Conservation (phyloP, 2,797 vertebrate genomes). For the Paratrypauchen microcephalus region DNA sequence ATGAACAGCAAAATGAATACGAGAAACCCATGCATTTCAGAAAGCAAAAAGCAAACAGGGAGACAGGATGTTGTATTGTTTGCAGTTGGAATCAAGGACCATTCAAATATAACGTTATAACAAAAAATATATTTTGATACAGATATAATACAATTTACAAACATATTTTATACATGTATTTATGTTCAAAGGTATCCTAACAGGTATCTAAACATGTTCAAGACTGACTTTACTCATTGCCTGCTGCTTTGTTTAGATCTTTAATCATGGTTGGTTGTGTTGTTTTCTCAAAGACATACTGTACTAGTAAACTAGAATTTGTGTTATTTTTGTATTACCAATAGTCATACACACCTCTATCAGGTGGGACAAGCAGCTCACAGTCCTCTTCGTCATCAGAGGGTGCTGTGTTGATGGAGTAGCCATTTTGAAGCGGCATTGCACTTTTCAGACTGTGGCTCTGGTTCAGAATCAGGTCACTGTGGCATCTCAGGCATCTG, state of each 20-base stretch:
- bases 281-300: background rate
- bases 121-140: too few species aligned
- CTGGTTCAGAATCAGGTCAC: constrained; percentile 26
- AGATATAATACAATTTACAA: background rate
- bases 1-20: background rate
- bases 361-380: constrained; percentile 58
- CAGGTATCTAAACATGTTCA: background rate
- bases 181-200: background rate
- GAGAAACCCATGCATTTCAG: background rate
- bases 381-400: constrained; percentile 56
- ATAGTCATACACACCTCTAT: constrained; percentile 43
- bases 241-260: too few species aligned
- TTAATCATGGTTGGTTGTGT: too few species aligned
- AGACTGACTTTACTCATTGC: background rate
- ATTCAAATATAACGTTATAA: too few species aligned
- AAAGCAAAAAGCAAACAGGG: background rate
- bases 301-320: too few species aligned
- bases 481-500: constrained; percentile 44
- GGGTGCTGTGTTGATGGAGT: constrained; percentile 59
- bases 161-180: background rate
- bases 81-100: background rate
- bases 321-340: too few species aligned
- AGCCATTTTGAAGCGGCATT: constrained; percentile 61
- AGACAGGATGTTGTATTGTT: background rate
- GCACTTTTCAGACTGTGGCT: background rate